Conservation (phyloP, 2,888 invertebrate species). For the Iphiclides podalirius region DNA sequence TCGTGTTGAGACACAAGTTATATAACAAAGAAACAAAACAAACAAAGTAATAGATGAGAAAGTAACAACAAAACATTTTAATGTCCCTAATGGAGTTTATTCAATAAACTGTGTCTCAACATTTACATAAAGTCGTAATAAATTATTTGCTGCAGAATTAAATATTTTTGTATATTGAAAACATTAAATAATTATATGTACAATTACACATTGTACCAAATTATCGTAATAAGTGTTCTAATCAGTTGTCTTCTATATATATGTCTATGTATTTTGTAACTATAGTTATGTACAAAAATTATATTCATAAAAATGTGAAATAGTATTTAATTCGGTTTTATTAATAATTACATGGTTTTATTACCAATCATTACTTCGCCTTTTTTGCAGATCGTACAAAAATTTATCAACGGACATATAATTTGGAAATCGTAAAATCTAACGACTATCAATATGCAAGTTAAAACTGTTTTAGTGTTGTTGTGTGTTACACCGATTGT, state of each 20-base stretch:
- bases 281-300: neutral
- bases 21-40: constrained; percentile 18
- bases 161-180: too few relatives aligned
- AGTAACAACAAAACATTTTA: neutral
- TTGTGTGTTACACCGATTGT: constrained; percentile 44
- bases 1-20: neutral
- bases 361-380: constrained; percentile 25
- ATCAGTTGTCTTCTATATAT: too few relatives aligned
- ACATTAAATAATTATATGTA: too few relatives aligned
- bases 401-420: constrained; percentile 22
- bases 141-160: too few relatives aligned
- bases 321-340: constrained; percentile 16
- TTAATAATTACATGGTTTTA: constrained; percentile 27
- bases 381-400: constrained; percentile 30
- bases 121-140: neutral
- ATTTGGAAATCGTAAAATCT: constrained; percentile 21
- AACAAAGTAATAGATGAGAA: neutral
- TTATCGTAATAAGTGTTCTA: too few relatives aligned
- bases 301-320: neutral
- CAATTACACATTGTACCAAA: too few relatives aligned
- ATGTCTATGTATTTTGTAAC: too few relatives aligned
- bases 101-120: neutral
- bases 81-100: neutral
- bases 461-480: constrained; percentile 46
- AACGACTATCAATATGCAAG: constrained; percentile 41